Conservation (phyloP, 2,888 invertebrate species). For the Silvanus unidentatus region DNA sequence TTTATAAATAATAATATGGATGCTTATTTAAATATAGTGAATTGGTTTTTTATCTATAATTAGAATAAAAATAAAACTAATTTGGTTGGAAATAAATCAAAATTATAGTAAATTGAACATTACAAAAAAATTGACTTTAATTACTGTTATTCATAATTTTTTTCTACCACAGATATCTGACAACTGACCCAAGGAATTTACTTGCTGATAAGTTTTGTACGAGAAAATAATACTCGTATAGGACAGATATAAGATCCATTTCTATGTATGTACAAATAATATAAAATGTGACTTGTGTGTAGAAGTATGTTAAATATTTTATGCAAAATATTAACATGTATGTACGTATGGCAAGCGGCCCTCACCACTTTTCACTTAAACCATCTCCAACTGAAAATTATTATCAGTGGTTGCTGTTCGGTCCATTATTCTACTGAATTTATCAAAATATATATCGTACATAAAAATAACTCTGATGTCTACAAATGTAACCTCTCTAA, state of each 20-base stretch:
- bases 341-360: no score
- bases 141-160: conserved; percentile 20
- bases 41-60: no score
- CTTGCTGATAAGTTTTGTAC: conserved; percentile 20
- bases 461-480: conserved; percentile 6
- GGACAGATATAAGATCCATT: neutral
- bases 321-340: no score
- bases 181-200: conserved; percentile 23
- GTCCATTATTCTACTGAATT: neutral
- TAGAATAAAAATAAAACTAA: conserved; percentile 1
- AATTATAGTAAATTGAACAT: conserved; percentile 3
- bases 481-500: conserved; percentile 2
- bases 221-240: conserved; percentile 4
- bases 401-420: no score
- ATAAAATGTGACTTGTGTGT: no score
- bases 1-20: no score
- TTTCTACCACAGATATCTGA: conserved; percentile 17
- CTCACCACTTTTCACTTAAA: no score
- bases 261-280: neutral
- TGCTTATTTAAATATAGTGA: no score
- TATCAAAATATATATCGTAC: conserved; percentile 4
- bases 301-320: no score
- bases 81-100: conserved; percentile 5
- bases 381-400: no score
- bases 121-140: conserved; percentile 6